Base-by-base conservation (phyloP, 2,888 invertebrate genomes). In the Drosophila recens region DNA sequence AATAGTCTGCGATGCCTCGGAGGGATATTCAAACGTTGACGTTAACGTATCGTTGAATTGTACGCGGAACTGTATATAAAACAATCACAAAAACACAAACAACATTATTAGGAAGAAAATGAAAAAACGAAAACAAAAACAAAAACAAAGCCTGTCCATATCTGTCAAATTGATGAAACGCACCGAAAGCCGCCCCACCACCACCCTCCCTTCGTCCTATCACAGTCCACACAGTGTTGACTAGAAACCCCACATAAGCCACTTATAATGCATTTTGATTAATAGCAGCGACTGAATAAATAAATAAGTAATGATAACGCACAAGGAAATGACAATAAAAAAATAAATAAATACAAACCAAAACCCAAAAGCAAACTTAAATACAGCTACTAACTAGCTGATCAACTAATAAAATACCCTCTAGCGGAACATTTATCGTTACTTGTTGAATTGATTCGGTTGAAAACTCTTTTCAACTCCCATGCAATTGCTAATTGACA, bases 1-100 rank as follows among this genome's bases (percentile, higher is more conserved):
- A 90, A 96, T 95, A 90, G 95, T 93, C 90, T 97, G 93, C 49
- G 97, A 97, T 71, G 96, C 95, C 94, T 98, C 98, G 67, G 97
- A 97, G 59, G 98, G 98, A 93, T 98, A 98, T 94, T 98, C 98
- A 93, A 96, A 98, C 59, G 97, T 96, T 81, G 96, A 95, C 80
- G 97, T 97, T 63, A 96, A 95, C 63, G 95, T 95, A 92, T 98
- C 98, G 93, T 97, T 96, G 93, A 98, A 98, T 90, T 96, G 96
- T 90, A 98, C 97, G 93, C 95, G 96, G 91, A 97, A 93, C 97
- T 98, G 95, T 48, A 93, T 20, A 15, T 54, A 56, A 45, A 2
- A 63, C 43, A 3, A 40, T 6, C 3, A 45, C 33, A 56, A 27
- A 11, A 43, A 61, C 34, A 59, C 38, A 59, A 72, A 54, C 9